Evolutionary conservation across 2,888 invertebrate species (phyloP).

Genomic region (Ophraella communa): DNA sequence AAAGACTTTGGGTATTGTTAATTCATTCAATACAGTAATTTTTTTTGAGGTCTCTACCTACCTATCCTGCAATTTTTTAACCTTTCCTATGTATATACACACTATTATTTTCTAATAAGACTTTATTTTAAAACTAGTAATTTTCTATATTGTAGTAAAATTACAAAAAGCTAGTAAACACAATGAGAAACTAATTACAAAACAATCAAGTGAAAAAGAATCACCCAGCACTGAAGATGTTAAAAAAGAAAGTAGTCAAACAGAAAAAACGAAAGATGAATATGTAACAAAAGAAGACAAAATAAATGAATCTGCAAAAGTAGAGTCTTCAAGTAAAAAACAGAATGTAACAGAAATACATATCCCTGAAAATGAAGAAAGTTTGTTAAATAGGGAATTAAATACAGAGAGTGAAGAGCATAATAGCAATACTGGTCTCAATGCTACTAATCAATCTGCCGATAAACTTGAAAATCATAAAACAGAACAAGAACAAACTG

Average conservation of each 20-base stretch:
- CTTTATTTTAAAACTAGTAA: neutral
- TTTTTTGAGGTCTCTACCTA: too few species aligned
- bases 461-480: conserved; percentile 9
- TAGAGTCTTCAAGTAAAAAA: neutral
- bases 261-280: conserved; percentile 33
- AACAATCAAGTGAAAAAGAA: conserved; percentile 13
- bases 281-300: neutral
- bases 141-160: neutral
- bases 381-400: neutral
- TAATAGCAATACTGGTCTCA: neutral
- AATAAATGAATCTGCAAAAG: neutral
- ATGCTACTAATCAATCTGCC: neutral
- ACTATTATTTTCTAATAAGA: neutral
- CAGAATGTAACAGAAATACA: neutral
- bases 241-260: conserved; percentile 6
- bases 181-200: conserved; percentile 18
- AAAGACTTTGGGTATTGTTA: too few species aligned
- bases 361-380: neutral
- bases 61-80: too few species aligned
- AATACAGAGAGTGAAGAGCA: neutral
- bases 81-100: too few species aligned
- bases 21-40: too few species aligned
- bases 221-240: conserved; percentile 5
- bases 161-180: conserved; percentile 44
- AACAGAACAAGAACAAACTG: conserved; percentile 34